Base-by-base conservation (phyloP, 1,140 invertebrate genomes). In the Zaprionus inermis region DNA sequence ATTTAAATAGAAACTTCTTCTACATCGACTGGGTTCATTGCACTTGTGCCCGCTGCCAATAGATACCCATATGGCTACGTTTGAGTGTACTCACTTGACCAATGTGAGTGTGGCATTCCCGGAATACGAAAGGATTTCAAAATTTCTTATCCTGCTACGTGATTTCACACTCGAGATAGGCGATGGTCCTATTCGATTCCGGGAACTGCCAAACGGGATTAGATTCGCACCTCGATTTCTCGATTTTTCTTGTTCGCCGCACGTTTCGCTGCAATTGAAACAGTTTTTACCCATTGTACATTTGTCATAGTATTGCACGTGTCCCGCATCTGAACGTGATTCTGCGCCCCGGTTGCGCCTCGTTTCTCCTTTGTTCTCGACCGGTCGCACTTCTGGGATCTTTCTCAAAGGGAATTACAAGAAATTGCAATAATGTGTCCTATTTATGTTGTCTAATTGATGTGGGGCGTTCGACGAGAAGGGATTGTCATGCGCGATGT, bases 161-260 rank as follows among this genome's bases (percentile, higher is more conserved):
- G 84, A 88, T 88, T 88, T 88, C 80, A 52, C 70, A 78, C 74
- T 80, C 71, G 76, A 88, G 84, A 88, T 88, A 89, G 54, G 46
- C 63, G 18, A 22, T 49, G 44, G 28, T 65, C 70, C 65, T 44
- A 52, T 68, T 73, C 20, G 36, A 49, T 88, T 82, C 83, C 34
- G 36, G 64, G 83, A 86, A 86, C 9, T 49, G 32, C 54, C 57
- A 73, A 73, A 64, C 68, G 78, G 74, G 68, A 64, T 72, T 76
- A 58, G 24, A 61, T 64, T 41, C 41, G 36, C 60, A 71, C 11
- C 65, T 76, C 61, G 44, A 28, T 28, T 22, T 49, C 16, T 5
- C 10, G 1, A 6, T 52, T 66, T 81, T 88, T 67, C 81, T 88
- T 88, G 83, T 88, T 64, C 10, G 51, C 24, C 52, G 30, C 76